Evolutionary conservation across 2,888 invertebrate species (phyloP), one percentile per base, ranked within the genome.

Genomic region (Alsophila aescularia): DNA sequence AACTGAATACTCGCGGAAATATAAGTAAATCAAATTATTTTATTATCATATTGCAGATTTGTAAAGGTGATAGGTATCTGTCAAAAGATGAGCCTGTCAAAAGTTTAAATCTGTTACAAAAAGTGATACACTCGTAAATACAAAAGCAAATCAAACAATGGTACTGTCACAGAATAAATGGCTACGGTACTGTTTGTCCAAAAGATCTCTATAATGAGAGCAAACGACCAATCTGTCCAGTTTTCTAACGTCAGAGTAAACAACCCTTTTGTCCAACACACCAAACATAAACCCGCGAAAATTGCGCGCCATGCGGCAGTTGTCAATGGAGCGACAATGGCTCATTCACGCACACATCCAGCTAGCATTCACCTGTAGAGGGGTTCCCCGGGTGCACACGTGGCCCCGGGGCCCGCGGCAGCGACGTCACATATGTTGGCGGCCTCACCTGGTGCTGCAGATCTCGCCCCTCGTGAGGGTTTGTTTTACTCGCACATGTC

Each of bases 301-400:
- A 79, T 76, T 79, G 73, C 81, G 83, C 88, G 87, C 81, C 85
- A 84, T 88, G 85, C 72, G 83, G 58, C 79, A 79, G 79, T 83
- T 75, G 81, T 90, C 80, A 90, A 90, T 90, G 90, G 79, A 79
- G 69, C 62, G 71, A 90, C 88, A 90, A 90, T 79, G 77, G 64
- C 65, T 77, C 87, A 87, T 87, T 88, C 80, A 88, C 71, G 60
- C 58, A 57, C 85, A 85, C 80, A 87, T 70, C 61, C 61, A 60
- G 61, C 60, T 60, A 77, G 79, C 90, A 51, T 56, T 37, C 55
- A 90, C 90, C 91, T 90, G 90, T 89, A 82, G 71, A 77, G 83
- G 87, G 89, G 82, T 86, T 87, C 86, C 89, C 85, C 79, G 54
- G 27, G 24, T 5, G 7, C 24, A 5, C 24, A 7, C n/a, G 24